Percentiles rank a stretch among this genome's conserved stretches.
These are phyloP conservation scores for Dascillus cervinus DNA, from an alignment of 2,888 invertebrate genomes.

Conservation along the genomic window DNA sequence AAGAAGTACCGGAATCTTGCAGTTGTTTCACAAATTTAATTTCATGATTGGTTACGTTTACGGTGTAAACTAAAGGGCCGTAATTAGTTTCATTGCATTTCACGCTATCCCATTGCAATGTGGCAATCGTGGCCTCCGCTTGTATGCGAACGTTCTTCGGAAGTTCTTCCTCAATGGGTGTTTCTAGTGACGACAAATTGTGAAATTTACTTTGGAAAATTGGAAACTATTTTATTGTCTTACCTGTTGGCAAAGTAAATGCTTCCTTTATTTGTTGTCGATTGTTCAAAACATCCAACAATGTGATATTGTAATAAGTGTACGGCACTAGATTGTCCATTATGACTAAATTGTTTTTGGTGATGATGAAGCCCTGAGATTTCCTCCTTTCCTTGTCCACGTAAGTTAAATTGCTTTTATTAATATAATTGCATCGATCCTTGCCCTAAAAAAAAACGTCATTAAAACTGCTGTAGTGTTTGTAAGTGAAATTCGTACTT, in stretches of 20 bases:
- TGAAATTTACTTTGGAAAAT: not conserved
- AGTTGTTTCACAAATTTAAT: slow-evolving; percentile 19
- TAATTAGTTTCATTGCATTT: slow-evolving; percentile 26
- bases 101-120: slow-evolving; percentile 28
- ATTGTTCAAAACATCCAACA: slow-evolving; percentile 30
- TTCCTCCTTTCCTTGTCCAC: slow-evolving; percentile 24
- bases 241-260: slow-evolving; percentile 32
- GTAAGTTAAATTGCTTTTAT: slow-evolving; percentile 11
- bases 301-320: slow-evolving; percentile 31
- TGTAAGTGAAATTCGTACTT: too few relatives aligned
- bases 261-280: slow-evolving; percentile 20
- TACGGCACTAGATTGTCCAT: slow-evolving; percentile 31
- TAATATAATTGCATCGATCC: slow-evolving; percentile 22
- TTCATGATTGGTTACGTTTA: slow-evolving; percentile 20
- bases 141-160: slow-evolving; percentile 27
- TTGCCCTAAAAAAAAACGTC: slow-evolving; percentile 21
- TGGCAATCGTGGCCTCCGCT: slow-evolving; percentile 23
- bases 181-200: slow-evolving; percentile 22
- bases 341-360: slow-evolving; percentile 25
- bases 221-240: too few relatives aligned
- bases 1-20: slow-evolving; percentile 21
- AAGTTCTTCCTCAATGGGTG: slow-evolving; percentile 27
- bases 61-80: slow-evolving; percentile 28
- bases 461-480: too few relatives aligned
- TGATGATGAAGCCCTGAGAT: slow-evolving; percentile 32